A percentile compares a stretch with the other conserved stretches of the same genome.
phyloP scores from a whole-genome alignment of 2,888 invertebrate species.

The Cremastinae sp. region DNA sequence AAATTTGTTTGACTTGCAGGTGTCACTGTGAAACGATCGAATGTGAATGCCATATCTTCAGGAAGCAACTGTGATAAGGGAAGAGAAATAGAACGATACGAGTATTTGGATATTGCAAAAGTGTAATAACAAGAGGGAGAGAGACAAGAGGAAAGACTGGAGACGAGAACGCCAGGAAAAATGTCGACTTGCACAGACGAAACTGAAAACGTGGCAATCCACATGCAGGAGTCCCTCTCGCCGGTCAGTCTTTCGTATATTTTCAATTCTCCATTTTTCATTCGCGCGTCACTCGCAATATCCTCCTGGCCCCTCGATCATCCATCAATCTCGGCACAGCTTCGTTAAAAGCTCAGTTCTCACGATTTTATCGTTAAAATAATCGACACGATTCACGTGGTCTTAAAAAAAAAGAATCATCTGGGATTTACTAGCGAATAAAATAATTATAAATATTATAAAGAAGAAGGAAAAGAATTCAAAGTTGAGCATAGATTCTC shows the following conservation, averaged over 20 bases:
- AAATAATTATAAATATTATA: constrained; percentile 43
- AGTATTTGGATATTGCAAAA: constrained; percentile 25
- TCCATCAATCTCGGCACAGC: constrained; percentile 32
- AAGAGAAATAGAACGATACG: too few species aligned
- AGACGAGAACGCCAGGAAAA: constrained; percentile 67
- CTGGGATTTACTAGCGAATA: constrained; percentile 37
- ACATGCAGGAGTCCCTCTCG: constrained; percentile 79
- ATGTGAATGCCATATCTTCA: constrained; percentile 77
- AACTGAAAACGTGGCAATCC: constrained; percentile 75
- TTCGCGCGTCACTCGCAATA: constrained; percentile 2
- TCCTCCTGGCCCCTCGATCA: constrained; percentile 1
- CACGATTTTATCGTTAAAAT: constrained; percentile 19
- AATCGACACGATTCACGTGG: neutral
- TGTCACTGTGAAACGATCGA: constrained; percentile 12
- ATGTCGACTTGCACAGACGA: constrained; percentile 80
- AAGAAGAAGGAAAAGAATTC: constrained; percentile 1
- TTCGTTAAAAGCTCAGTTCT: constrained; percentile 37
- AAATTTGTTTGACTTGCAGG: neutral
- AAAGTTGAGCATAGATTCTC: constrained; percentile 27
- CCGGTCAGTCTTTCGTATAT: constrained; percentile 74
- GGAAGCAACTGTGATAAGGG: constrained; percentile 77
- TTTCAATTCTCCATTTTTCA: constrained; percentile 8
- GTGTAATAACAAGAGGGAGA: constrained; percentile 1
- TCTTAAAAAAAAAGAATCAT: constrained; percentile 60
- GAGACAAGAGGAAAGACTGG: constrained; percentile 51